These are phyloP conservation scores for Papilio gigon DNA, from an alignment of 2,888 invertebrate species.

Conservation along the genomic window DNA sequence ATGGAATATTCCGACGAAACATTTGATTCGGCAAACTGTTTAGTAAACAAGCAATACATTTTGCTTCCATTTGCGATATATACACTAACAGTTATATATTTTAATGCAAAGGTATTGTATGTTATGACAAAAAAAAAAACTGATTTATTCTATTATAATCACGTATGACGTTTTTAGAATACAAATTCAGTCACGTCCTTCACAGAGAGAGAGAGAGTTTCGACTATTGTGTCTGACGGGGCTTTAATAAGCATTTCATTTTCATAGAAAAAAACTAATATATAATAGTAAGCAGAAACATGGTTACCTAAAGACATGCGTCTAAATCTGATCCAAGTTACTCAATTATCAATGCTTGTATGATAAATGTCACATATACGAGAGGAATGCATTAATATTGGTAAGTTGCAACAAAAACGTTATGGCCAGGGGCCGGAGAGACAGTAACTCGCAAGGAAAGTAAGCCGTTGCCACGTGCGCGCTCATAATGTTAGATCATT, in stretches of 20 bases:
- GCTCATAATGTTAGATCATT: conserved; percentile 23
- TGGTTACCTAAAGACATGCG: no score
- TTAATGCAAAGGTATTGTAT: background rate
- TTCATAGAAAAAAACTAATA: no score
- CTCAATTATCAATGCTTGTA: background rate
- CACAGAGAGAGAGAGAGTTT: no score
- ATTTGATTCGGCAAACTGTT: conserved; percentile 6
- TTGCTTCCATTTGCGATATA: conserved; percentile 1
- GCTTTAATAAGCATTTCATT: no score
- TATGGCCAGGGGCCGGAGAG: background rate
- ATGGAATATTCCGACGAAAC: conserved; percentile 19
- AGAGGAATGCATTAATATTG: background rate
- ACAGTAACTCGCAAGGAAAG: conserved; percentile 26
- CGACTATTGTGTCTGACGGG: no score
- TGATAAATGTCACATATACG: background rate
- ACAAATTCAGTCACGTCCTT: background rate
- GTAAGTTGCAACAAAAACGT: background rate
- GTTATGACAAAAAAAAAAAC: background rate
- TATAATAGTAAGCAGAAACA: no score
- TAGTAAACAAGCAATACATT: conserved; percentile 14
- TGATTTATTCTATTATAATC: background rate
- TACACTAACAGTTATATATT: conserved; percentile 2
- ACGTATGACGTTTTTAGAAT: background rate
- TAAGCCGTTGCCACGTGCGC: conserved; percentile 25
- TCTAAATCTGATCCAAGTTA: background rate